Evolutionary conservation across 2,797 vertebrate species (phyloP).

Genomic region (Macropus fuliginosus): DNA sequence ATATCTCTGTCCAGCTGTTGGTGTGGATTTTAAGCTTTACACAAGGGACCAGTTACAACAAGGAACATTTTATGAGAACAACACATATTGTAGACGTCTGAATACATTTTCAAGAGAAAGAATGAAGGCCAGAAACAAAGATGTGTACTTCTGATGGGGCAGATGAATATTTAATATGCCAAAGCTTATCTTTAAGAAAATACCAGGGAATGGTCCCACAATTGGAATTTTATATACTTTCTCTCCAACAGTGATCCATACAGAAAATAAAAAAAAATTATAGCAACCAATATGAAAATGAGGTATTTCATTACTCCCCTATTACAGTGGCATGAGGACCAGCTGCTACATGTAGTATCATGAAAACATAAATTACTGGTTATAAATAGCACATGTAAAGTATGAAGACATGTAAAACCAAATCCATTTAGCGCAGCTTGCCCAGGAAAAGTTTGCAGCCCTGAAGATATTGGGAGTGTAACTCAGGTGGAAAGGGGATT

Average conservation of each 20-base stretch:
- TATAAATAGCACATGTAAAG: conserved; percentile 76
- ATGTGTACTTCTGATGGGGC: conserved; percentile 52
- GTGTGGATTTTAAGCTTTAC: conserved; percentile 74
- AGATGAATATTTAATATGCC: conserved; percentile 62
- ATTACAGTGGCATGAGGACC: conserved; percentile 60
- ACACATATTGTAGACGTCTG: conserved; percentile 55
- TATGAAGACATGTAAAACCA: conserved; percentile 58
- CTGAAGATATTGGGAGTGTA: neutral
- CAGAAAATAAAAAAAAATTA: conserved; percentile 58
- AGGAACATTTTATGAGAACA: conserved; percentile 73
- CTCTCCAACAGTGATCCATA: conserved; percentile 55
- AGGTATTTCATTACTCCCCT: conserved; percentile 65
- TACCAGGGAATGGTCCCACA: conserved; percentile 20
- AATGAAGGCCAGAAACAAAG: conserved; percentile 56
- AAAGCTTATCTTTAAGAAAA: conserved; percentile 64
- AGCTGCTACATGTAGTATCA: conserved; percentile 59
- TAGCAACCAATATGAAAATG: conserved; percentile 59
- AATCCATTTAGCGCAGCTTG: conserved; percentile 26
- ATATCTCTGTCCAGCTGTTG: conserved; percentile 70
- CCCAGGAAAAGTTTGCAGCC: conserved; percentile 54
- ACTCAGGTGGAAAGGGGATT: neutral
- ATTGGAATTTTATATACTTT: conserved; percentile 40
- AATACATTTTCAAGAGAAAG: conserved; percentile 69
- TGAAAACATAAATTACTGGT: conserved; percentile 74
- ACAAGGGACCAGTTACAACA: conserved; percentile 68